Evolutionary conservation across 1,140 invertebrate species (phyloP).

Genomic region (Acromyrmex heyeri): DNA sequence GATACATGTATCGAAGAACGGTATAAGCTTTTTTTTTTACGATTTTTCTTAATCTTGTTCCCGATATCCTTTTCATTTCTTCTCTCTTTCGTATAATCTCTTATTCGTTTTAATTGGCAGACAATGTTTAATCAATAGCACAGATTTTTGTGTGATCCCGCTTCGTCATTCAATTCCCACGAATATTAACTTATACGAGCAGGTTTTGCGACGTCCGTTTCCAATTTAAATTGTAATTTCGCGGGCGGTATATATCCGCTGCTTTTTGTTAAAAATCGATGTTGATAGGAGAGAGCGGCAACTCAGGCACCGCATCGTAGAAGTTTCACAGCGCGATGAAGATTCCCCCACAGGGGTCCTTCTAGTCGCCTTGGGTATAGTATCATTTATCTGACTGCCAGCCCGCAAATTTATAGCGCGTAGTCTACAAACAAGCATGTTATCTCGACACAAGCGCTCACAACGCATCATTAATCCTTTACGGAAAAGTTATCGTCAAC

Average conservation of each 20-base stretch:
- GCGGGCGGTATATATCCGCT: slow-evolving; percentile 41
- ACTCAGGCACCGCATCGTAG: slow-evolving; percentile 42
- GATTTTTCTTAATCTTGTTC: background rate
- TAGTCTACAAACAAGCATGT: slow-evolving; percentile 62
- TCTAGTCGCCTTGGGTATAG: slow-evolving; percentile 69
- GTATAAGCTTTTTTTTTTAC: background rate
- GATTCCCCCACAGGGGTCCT: slow-evolving; percentile 69
- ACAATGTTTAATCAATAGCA: slow-evolving; percentile 50
- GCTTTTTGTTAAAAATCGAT: slow-evolving; percentile 65
- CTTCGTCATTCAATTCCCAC: slow-evolving; percentile 43
- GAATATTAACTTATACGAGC: slow-evolving; percentile 59
- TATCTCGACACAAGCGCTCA: slow-evolving; percentile 63
- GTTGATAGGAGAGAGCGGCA: slow-evolving; percentile 50
- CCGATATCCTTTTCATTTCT: background rate
- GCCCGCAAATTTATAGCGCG: slow-evolving; percentile 63
- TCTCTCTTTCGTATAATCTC: background rate
- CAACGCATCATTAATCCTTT: slow-evolving; percentile 64
- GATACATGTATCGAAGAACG: background rate
- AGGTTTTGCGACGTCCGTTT: slow-evolving; percentile 58
- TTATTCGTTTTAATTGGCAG: slow-evolving; percentile 40
- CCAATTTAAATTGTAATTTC: slow-evolving; percentile 64
- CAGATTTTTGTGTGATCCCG: slow-evolving; percentile 31
- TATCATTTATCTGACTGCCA: slow-evolving; percentile 68
- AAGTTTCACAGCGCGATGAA: slow-evolving; percentile 68
- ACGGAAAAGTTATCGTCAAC: slow-evolving; percentile 63